Conservation (phyloP, 2,888 invertebrate genomes). For the Scaptomyza tumidula region DNA sequence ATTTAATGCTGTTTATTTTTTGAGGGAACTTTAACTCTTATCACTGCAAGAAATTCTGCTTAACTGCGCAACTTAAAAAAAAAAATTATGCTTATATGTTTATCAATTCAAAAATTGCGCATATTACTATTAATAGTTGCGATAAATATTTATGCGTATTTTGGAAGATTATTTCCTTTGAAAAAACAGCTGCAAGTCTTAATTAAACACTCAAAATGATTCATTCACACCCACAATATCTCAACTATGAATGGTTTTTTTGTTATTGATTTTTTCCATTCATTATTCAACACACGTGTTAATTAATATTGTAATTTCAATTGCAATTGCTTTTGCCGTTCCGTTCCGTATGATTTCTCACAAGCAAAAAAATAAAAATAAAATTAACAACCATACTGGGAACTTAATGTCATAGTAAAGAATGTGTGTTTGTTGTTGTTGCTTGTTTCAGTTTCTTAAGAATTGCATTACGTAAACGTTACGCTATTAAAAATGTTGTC, state of each 20-base stretch:
- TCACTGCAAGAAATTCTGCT: constrained; percentile 6
- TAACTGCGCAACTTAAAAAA: constrained; percentile 23
- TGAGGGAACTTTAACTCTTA: background rate
- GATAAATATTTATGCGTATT: constrained; percentile 9
- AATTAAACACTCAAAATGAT: constrained; percentile 42
- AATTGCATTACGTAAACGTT: constrained; percentile 43
- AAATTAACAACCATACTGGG: constrained; percentile 45
- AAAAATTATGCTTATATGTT: constrained; percentile 5
- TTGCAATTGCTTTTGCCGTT: constrained; percentile 13
- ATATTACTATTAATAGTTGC: constrained; percentile 10
- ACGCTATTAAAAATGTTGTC: constrained; percentile 16
- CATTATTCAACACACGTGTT: constrained; percentile 55
- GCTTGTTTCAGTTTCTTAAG: constrained; percentile 7
- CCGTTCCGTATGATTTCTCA: constrained; percentile 51
- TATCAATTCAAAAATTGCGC: constrained; percentile 22
- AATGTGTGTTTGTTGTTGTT: constrained; percentile 9
- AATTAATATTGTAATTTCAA: constrained; percentile 35
- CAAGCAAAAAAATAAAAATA: constrained; percentile 31
- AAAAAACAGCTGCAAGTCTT: background rate
- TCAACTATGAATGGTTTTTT: constrained; percentile 6
- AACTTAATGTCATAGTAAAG: constrained; percentile 17
- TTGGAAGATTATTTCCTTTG: background rate
- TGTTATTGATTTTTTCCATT: constrained; percentile 1
- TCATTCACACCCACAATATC: constrained; percentile 37
- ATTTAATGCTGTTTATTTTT: background rate